Evolutionary conservation across 2,888 invertebrate species (phyloP).

Genomic region (Stomorhina lunata): DNA sequence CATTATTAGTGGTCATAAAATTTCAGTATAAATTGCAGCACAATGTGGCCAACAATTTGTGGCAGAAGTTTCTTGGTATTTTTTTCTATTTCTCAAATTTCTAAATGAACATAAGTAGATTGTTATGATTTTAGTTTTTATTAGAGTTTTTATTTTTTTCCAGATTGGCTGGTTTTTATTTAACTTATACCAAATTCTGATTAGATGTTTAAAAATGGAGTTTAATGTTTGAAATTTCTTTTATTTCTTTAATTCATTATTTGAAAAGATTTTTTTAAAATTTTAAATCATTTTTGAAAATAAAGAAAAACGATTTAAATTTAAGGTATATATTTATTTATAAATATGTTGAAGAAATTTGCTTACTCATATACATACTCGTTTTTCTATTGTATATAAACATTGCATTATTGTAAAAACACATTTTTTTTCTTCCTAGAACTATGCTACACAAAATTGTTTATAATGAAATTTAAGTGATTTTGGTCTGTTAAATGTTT

Average conservation of each 20-base stretch:
- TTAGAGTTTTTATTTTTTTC: not conserved
- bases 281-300: no score
- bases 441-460: no score
- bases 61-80: not conserved
- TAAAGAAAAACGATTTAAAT: no score
- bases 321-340: no score
- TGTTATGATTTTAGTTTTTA: conserved; percentile 2
- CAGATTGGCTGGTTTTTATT: not conserved
- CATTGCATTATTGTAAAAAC: no score
- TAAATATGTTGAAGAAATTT: no score
- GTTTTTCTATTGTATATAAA: no score
- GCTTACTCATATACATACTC: no score
- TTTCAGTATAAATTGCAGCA: conserved; percentile 40
- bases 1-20: conserved; percentile 52
- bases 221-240: not conserved
- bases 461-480: no score
- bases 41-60: conserved; percentile 47
- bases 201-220: not conserved
- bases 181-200: not conserved
- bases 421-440: no score
- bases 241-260: not conserved
- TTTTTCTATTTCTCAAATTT: not conserved
- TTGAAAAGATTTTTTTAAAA: not conserved
- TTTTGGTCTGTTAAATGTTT: no score
- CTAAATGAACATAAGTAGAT: conserved; percentile 8